phyloP scores from a whole-genome alignment of 2,888 invertebrate genomes.

The Malthinus seriepunctatus region DNA sequence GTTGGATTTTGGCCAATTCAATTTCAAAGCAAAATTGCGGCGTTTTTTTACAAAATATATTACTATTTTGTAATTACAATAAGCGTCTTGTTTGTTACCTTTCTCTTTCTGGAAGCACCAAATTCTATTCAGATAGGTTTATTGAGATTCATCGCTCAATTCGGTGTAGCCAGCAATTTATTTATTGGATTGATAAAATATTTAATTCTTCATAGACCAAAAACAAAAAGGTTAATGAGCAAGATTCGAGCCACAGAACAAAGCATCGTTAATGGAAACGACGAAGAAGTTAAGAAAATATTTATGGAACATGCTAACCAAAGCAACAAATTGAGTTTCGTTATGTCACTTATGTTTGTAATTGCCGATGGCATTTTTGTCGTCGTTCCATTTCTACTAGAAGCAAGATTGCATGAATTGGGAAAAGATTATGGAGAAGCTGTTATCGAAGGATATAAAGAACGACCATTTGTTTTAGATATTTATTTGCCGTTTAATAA shows the following conservation, averaged over 20 bases:
- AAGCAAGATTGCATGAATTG: neutral
- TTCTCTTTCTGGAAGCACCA: neutral
- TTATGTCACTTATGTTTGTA: neutral
- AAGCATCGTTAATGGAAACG: neutral
- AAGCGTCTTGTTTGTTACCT: neutral
- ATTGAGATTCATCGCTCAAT: neutral
- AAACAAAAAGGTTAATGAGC: neutral
- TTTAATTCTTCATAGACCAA: neutral
- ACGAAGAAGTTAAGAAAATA: neutral
- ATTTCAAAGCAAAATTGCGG: neutral
- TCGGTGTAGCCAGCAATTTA: neutral
- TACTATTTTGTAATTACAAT: neutral
- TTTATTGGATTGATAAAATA: constrained; percentile 1
- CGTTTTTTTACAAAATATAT: neutral
- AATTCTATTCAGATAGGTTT: neutral
- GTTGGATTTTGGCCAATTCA: constrained; percentile 9
- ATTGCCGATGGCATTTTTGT: neutral
- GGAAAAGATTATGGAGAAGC: too few species aligned
- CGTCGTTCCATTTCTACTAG: neutral
- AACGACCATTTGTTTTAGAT: constrained; percentile 4
- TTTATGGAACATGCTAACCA: neutral
- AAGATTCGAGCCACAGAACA: constrained; percentile 1
- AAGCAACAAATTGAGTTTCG: neutral
- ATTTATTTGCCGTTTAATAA: constrained; percentile 37
- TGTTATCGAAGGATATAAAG: neutral